phyloP scores from a whole-genome alignment of 2,797 vertebrate species.

The Paratrypauchen microcephalus region DNA sequence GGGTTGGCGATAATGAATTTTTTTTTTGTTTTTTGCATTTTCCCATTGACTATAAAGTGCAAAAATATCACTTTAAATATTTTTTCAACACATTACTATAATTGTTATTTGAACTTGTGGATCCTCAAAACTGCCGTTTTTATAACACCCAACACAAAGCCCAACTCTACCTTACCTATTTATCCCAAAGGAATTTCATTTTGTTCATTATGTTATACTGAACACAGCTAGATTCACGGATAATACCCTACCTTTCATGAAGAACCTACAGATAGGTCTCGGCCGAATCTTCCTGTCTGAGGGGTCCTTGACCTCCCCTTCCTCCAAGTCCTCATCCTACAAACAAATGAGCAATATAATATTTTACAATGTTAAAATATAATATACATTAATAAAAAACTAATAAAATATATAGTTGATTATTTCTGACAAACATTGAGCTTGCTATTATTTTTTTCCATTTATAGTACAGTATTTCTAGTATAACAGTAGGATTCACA shows the following conservation, averaged over 20 bases:
- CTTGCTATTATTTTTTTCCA: no score
- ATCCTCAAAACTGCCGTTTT: neutral
- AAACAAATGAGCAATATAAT: conserved; percentile 15
- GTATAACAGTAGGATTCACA: no score
- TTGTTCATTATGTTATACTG: neutral
- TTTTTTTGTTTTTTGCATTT: no score
- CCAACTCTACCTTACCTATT: neutral
- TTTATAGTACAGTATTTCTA: no score
- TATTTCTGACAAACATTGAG: no score
- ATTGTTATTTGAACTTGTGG: neutral
- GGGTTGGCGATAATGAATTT: no score
- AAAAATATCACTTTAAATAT: no score
- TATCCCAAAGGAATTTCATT: no score
- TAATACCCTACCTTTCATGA: conserved; percentile 89
- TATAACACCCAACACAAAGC: neutral
- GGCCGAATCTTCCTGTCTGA: conserved; percentile 93
- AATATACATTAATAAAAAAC: no score
- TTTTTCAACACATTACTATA: neutral
- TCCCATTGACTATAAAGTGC: neutral
- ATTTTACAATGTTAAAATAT: neutral
- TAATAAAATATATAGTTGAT: neutral
- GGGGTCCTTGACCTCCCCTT: conserved; percentile 97
- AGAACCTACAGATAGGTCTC: conserved; percentile 94
- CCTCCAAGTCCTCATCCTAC: conserved; percentile 96
- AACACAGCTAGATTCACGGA: neutral